Evolutionary conservation across 2,113 vertebrate genomes (phyloP).

Genomic region (Platichthys flesus): DNA sequence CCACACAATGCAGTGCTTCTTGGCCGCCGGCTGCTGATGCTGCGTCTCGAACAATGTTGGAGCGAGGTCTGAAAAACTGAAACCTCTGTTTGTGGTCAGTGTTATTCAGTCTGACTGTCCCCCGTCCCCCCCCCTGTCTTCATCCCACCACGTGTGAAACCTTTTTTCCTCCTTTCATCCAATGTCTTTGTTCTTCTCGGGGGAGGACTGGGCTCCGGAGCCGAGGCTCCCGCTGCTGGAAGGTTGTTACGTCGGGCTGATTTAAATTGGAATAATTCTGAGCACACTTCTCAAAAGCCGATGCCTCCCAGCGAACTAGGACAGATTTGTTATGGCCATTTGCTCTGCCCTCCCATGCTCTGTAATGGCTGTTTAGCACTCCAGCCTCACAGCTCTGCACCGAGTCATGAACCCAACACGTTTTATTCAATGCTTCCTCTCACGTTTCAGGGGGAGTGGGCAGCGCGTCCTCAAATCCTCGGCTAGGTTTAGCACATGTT

Average conservation of each 20-base stretch:
- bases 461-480: not conserved
- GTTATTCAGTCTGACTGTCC: no score
- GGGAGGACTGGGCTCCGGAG: conserved; percentile 37
- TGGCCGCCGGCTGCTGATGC: no score
- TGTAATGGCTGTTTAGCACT: conserved; percentile 61
- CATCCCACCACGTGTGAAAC: conserved; percentile 49
- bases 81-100: no score
- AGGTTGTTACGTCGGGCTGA: conserved; percentile 62
- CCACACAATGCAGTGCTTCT: no score
- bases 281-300: conserved; percentile 65
- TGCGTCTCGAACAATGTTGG: no score
- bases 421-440: not conserved
- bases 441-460: conserved; percentile 7
- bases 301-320: conserved; percentile 74
- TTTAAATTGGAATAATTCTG: conserved; percentile 75
- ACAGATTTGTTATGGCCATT: conserved; percentile 77
- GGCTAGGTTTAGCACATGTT: not conserved
- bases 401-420: conserved; percentile 30
- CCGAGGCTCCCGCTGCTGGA: conserved; percentile 37
- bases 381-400: conserved; percentile 38
- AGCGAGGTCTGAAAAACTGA: no score
- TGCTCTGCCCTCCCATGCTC: conserved; percentile 66
- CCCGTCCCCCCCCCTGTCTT: not conserved
- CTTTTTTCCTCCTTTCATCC: conserved; percentile 52
- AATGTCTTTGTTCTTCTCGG: conserved; percentile 57